Base-by-base conservation (phyloP, 1,140 invertebrate genomes). In the Phortica variegata region DNA sequence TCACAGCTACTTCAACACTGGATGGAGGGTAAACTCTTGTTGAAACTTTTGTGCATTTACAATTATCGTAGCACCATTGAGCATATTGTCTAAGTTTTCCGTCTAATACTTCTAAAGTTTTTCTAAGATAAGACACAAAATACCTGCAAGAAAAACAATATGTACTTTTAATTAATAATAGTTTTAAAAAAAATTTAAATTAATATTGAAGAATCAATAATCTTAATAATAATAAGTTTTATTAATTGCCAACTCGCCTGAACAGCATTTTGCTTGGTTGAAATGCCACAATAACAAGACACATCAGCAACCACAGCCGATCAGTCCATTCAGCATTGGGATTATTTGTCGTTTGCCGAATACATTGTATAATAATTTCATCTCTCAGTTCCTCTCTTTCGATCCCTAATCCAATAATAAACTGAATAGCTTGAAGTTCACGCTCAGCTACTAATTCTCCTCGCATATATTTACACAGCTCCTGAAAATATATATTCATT, bases 1-100 rank as follows among this genome's bases (percentile, higher is more conserved):
- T 84, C 78, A 91, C 90, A 61, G 92, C 90, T 41, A 97, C 91
- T 81, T 97, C 94, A 0, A 94, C 90, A 21, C 90, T 88, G 18
- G 93, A 95, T 1, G 93, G 93, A 34, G 93, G 90, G 65, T 89
- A 85, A 60, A 87, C 86, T 41, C 94, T 77, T 16, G 88, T 87
- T 16, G 85, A 87, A 1, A 88, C 87, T 76, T 91, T 88, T 0
- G 86, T 89, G 57, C 90, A 90, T 52, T 91, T 88, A 47, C 93
- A 90, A 79, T 96, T 95, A 60, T 95, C 92, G 18, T 95, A 79
- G 69, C 93, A 96, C 89, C 93, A 95, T 68, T 95, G 90, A 9
- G 93, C 92, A 68, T 94, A 95, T 71, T 94, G 90, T 0, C 83
- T 79, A 9, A 89, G 77, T 66, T 87, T 85, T 13, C 87, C 86